Evolutionary conservation across 2,888 invertebrate species (phyloP), one percentile per base, ranked within the genome.

Genomic region (Xanthorhoe designata): DNA sequence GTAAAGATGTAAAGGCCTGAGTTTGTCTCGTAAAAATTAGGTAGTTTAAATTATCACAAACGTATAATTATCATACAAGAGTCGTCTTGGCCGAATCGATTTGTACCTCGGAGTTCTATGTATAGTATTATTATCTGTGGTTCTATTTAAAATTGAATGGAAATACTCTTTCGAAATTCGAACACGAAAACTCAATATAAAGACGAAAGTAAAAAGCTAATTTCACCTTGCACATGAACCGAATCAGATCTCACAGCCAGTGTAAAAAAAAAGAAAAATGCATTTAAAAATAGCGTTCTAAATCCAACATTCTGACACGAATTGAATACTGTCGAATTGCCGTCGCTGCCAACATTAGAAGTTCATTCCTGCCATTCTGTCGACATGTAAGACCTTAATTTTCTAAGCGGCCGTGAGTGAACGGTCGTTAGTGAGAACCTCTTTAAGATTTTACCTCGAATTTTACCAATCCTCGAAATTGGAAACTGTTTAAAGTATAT

Each of bases 361-460:
- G 59, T 54, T 59, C 59, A 64, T 61, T 66, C 61, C 56, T 61
- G 56, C 61, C 60, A 53, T 53, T 59, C 54, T 52, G 53, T 38
- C 56, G 49, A 59, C 63, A 64, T 68, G 70, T 68, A 68, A 69
- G 69, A 13, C 13, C 38, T 42, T 42, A 42, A 42, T 42, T 42
- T 13, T 42, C 13, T 13, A 13, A 42, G 38, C 38, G 13, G 38
- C 38, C 38, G 38, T 42, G 13, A 42, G 38, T 42, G 38, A 42
- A 42, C 38, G 38, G 13, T 13, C 38, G 38, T 42, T 10, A 42
- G 38, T 13, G 38, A 13, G 13, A 42, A 42, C 38, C 10, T n/a
- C n/a, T n/a, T n/a, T n/a, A 3, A 10, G 38, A 42, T 13, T 42
- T 24, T n/a, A n/a, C n/a, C n/a, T n/a, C n/a, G n/a, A n/a, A n/a